These are phyloP conservation scores for Caenorhabditis remanei DNA, from an alignment of 1,140 invertebrate species.

Conservation along the genomic window DNA sequence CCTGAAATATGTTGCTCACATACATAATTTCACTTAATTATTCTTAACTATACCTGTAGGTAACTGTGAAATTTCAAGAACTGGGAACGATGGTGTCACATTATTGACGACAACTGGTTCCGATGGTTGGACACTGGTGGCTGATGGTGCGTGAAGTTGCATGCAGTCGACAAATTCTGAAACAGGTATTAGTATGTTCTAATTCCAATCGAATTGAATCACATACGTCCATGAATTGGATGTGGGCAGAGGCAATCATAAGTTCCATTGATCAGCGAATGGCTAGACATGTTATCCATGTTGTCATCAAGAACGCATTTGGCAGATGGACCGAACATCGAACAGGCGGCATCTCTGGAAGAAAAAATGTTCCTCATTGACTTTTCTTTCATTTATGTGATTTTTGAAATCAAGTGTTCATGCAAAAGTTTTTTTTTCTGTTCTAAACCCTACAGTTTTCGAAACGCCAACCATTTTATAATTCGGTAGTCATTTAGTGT, in stretches of 20 bases:
- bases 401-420: background rate
- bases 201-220: background rate
- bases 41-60: background rate
- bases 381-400: too few relatives aligned
- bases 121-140: constrained; percentile 17
- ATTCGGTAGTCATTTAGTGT: background rate
- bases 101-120: constrained; percentile 32
- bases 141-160: constrained; percentile 54
- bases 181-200: constrained; percentile 10
- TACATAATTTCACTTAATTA: background rate
- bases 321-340: constrained; percentile 60
- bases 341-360: constrained; percentile 65
- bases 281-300: constrained; percentile 43
- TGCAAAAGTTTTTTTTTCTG: background rate
- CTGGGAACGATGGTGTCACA: constrained; percentile 48
- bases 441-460: background rate
- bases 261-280: constrained; percentile 43
- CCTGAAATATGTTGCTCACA: background rate
- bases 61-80: constrained; percentile 4
- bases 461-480: background rate
- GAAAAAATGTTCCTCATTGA: background rate
- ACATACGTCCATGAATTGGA: constrained; percentile 51
- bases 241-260: constrained; percentile 64
- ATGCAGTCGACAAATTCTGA: constrained; percentile 64
- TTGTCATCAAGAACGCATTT: constrained; percentile 60